Evolutionary conservation across 2,888 invertebrate genomes (phyloP).

Genomic region (Cyrtodaria siliqua): DNA sequence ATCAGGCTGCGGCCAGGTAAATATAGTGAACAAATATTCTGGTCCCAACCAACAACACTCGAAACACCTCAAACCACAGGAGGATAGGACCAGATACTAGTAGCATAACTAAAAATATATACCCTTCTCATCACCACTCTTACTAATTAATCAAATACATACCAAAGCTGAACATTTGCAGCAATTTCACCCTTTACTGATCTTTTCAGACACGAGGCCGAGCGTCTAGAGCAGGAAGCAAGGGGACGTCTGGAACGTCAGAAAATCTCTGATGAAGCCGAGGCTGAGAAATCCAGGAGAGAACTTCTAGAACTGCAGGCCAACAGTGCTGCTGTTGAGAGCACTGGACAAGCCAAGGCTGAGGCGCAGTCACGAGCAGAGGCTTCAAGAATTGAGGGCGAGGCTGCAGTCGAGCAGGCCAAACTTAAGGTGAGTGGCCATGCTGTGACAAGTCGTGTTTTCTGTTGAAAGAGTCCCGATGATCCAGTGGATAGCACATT

Average conservation of each 20-base stretch:
- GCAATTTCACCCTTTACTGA: no score
- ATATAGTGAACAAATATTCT: no score
- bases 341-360: constrained; percentile 87
- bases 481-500: no score
- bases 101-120: no score
- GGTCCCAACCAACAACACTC: no score
- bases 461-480: no score
- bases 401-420: constrained; percentile 87
- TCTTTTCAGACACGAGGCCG: constrained; percentile 87
- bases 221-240: constrained; percentile 87
- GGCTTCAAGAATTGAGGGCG: constrained; percentile 87
- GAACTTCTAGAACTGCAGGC: constrained; percentile 86
- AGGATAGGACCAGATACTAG: no score
- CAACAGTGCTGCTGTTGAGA: constrained; percentile 87
- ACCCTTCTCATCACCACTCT: no score
- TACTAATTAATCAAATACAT: not conserved
- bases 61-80: no score
- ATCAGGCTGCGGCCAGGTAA: no score
- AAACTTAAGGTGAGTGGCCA: constrained; percentile 85
- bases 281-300: constrained; percentile 86
- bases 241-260: constrained; percentile 87
- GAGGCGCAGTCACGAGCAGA: constrained; percentile 87
- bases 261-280: constrained; percentile 87
- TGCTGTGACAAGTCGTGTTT: no score
- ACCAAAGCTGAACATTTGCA: not conserved